Percentiles rank a stretch among this genome's conserved stretches.
Conservation (phyloP, 37 sponge, comb jelly and placozoan genomes). For the Beroe forskalii region DNA sequence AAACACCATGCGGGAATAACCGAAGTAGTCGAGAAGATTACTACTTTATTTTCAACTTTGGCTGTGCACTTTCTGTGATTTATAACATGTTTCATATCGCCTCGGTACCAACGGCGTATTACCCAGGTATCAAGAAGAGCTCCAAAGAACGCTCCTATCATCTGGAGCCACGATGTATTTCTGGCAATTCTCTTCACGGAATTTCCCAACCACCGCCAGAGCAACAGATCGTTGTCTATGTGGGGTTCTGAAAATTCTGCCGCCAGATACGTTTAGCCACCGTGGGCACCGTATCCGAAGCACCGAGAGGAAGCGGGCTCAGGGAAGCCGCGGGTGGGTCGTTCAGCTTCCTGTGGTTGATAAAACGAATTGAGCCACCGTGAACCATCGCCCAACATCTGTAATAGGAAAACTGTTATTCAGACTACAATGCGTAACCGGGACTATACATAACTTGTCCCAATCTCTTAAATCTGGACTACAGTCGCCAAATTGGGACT, state of each 20-base stretch:
- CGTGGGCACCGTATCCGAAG: conserved; percentile 72
- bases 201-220: conserved; percentile 67
- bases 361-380: conserved; percentile 72
- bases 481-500: too few species aligned
- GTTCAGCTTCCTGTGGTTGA: neutral
- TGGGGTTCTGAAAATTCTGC: conserved; percentile 67
- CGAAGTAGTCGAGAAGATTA: too few species aligned
- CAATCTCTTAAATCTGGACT: too few species aligned
- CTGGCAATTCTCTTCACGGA: conserved; percentile 64
- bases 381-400: conserved; percentile 80
- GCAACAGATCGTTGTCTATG: conserved; percentile 78
- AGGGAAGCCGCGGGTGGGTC: neutral
- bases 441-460: neutral
- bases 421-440: neutral
- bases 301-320: conserved; percentile 67
- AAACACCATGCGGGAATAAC: too few species aligned
- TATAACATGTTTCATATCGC: too few species aligned
- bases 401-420: neutral
- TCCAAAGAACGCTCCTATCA: conserved; percentile 77
- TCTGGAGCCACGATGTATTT: conserved; percentile 80
- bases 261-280: conserved; percentile 71
- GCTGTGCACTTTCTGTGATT: too few species aligned
- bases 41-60: too few species aligned
- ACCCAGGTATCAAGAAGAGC: conserved; percentile 71
- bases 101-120: conserved; percentile 77